Evolutionary conservation across 2,797 vertebrate genomes (phyloP), one percentile per base, ranked within the genome.

Genomic region (Labeo calbasu): DNA sequence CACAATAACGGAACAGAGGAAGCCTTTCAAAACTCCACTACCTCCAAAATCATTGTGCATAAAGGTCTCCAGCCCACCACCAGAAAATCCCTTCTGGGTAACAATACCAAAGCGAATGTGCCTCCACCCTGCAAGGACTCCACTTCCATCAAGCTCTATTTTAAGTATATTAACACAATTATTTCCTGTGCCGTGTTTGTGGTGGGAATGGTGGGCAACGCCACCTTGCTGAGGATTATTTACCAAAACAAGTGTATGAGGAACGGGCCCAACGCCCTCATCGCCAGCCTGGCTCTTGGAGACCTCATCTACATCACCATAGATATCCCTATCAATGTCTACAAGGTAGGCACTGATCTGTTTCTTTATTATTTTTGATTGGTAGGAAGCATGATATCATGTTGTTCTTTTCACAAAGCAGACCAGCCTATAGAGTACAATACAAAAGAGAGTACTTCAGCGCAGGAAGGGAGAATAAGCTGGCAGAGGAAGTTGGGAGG

Each of bases 211-310:
- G 96, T 99, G 43, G 98, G 98, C 79, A 99, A 99, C 50, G 96
- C 96, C 85, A 97, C 98, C 46, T 95, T 99, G 88, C 94, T 99
- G 87, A 96, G 96, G 96, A 99, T 99, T 94, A 99, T 99, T 92
- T 99, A 98, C 92, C 95, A 98, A 92, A 97, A 99, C 94, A 99
- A 99, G 93, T 98, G 97, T 77, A 99, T 99, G 98, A 96, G 98
- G 94, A 99, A 99, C 4, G 98, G 98, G 83, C 98, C 98, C 5
- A 99, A 99, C 0, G 97, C 98, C 0, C 96, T 99, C 88, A 99
- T 99, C 85, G 97, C 97, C 91, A 99, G 98, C 80, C 94, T 99
- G 91, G 98, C 98, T 1, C 93, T 99, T 14, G 98, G 98, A 66
- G 98, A 99, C 93, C 96, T 99, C 40, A 97, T 99, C 91, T 99